phyloP scores from a whole-genome alignment of 2,888 invertebrate genomes.

The Drosophila cognata region DNA sequence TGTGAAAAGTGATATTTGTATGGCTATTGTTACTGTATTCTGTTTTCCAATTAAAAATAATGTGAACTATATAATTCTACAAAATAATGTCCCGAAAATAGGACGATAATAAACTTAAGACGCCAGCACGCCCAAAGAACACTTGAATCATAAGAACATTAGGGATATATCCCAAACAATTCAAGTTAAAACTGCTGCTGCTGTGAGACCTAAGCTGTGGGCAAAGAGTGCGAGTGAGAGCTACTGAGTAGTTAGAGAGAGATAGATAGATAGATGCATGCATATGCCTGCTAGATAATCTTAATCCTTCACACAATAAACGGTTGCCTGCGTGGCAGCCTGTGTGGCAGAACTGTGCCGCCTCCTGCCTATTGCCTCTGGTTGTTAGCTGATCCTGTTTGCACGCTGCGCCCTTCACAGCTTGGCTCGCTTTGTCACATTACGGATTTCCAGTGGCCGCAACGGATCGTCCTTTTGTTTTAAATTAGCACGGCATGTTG shows the following conservation, averaged over 20 bases:
- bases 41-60: neutral
- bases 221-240: slow-evolving; percentile 19
- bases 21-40: slow-evolving; percentile 1
- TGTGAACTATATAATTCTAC: slow-evolving; percentile 32
- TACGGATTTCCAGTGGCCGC: slow-evolving; percentile 62
- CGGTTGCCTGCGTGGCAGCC: slow-evolving; percentile 43
- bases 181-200: slow-evolving; percentile 41
- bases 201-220: neutral
- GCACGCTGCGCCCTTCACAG: slow-evolving; percentile 79
- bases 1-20: neutral
- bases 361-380: slow-evolving; percentile 38
- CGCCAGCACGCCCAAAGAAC: slow-evolving; percentile 71
- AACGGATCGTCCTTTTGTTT: slow-evolving; percentile 71
- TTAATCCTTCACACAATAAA: slow-evolving; percentile 80
- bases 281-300: slow-evolving; percentile 65
- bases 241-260: neutral
- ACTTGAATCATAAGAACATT: slow-evolving; percentile 73
- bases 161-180: slow-evolving; percentile 40
- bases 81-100: slow-evolving; percentile 30
- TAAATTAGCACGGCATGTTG: slow-evolving; percentile 78
- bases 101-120: slow-evolving; percentile 66
- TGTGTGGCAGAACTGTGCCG: slow-evolving; percentile 6
- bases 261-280: slow-evolving; percentile 14
- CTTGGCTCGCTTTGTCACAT: slow-evolving; percentile 55
- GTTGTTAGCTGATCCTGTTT: slow-evolving; percentile 76